Evolutionary conservation across 2,113 vertebrate species (phyloP).

Genomic region (Azemiops feae): DNA sequence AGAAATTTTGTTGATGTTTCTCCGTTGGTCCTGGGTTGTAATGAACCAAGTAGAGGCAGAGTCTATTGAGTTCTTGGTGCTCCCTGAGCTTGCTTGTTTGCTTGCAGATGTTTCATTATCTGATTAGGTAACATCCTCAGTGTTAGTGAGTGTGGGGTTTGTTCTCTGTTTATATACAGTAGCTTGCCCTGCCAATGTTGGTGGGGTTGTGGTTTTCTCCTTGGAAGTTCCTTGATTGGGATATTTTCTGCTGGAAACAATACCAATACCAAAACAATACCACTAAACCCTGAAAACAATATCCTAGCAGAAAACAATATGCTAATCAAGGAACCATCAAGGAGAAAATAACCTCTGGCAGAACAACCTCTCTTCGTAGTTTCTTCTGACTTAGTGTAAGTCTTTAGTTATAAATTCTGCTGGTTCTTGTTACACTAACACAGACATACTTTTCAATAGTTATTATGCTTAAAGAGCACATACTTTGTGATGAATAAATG

Average conservation of each 20-base stretch:
- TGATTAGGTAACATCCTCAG: background rate
- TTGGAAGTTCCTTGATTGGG: background rate
- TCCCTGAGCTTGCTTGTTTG: background rate
- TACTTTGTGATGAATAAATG: conserved; percentile 27
- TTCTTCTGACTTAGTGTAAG: background rate
- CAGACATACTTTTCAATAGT: conserved; percentile 34
- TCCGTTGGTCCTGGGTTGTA: background rate
- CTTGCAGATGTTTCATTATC: background rate
- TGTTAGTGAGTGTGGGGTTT: background rate
- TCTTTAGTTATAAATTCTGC: conserved; percentile 19
- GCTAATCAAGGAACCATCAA: background rate
- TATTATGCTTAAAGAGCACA: background rate
- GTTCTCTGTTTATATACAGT: background rate
- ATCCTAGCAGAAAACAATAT: background rate
- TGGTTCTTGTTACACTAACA: background rate
- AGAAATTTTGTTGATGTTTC: background rate
- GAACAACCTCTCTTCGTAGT: background rate
- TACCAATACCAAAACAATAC: background rate
- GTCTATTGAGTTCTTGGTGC: background rate
- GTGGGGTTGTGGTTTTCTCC: background rate
- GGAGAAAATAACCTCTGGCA: background rate
- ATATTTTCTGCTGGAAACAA: background rate
- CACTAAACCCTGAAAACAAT: background rate
- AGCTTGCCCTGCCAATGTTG: background rate
- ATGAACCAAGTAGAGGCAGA: background rate